Percentiles rank a stretch among this genome's conserved stretches.
phyloP scores from a whole-genome alignment of 2,888 invertebrate genomes.

The Cloeon dipterum region DNA sequence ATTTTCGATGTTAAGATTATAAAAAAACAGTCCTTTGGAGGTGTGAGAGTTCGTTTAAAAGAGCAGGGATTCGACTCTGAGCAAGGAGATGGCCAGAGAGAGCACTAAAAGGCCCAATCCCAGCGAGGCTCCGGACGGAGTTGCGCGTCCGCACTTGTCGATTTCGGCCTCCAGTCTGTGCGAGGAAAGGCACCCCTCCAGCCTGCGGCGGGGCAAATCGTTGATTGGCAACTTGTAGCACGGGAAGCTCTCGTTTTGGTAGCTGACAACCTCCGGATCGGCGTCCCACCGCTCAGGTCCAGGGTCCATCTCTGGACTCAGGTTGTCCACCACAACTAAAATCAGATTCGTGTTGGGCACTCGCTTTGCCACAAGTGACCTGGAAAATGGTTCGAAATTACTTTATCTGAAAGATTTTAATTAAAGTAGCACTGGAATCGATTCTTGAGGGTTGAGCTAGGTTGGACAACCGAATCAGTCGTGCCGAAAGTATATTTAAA shows the following conservation, averaged over 20 bases:
- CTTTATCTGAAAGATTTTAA: no score
- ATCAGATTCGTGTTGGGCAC: slow-evolving; percentile 59
- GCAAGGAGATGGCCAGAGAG: no score
- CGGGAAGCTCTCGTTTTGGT: slow-evolving; percentile 16
- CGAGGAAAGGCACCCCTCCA: slow-evolving; percentile 54
- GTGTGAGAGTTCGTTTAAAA: background rate
- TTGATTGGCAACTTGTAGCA: slow-evolving; percentile 57
- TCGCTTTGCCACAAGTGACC: slow-evolving; percentile 43
- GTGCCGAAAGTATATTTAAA: no score
- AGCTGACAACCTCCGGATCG: slow-evolving; percentile 14
- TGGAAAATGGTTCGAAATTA: no score
- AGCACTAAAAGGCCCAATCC: no score
- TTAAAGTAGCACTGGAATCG: no score
- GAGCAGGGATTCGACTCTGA: no score
- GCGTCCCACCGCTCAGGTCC: background rate
- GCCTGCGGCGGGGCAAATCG: slow-evolving; percentile 35
- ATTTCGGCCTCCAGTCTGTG: slow-evolving; percentile 30
- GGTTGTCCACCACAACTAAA: slow-evolving; percentile 37
- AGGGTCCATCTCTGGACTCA: background rate
- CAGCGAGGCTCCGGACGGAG: background rate
- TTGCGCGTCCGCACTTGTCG: background rate
- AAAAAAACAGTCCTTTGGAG: background rate
- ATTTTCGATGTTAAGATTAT: no score
- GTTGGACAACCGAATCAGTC: no score
- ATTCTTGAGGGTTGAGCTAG: no score